Evolutionary conservation across 2,888 invertebrate species (phyloP).

Genomic region (Scotopteryx bipunctaria): DNA sequence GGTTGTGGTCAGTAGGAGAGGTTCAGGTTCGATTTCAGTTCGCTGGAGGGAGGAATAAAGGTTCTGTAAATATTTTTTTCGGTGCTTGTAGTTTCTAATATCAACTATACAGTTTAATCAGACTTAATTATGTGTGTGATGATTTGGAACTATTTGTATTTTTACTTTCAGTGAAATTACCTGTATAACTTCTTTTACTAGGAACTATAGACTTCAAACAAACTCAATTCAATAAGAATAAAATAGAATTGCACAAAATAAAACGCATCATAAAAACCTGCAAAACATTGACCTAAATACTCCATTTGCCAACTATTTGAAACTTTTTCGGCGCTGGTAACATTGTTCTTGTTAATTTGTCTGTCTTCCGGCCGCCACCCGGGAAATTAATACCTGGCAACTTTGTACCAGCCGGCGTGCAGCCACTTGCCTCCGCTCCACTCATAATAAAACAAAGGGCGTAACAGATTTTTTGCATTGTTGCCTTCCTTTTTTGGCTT

Average conservation of each 20-base stretch:
- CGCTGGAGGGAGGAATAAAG: too few species aligned
- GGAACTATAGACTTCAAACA: too few species aligned
- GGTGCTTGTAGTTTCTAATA: too few species aligned
- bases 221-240: too few species aligned
- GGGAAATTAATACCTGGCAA: constrained; percentile 63
- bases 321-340: constrained; percentile 37
- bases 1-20: too few species aligned
- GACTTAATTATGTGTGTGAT: too few species aligned
- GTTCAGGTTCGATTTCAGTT: too few species aligned
- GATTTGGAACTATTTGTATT: too few species aligned
- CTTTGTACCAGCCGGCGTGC: constrained; percentile 48
- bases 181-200: too few species aligned
- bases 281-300: constrained; percentile 14
- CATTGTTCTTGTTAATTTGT: constrained; percentile 43
- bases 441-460: constrained; percentile 15
- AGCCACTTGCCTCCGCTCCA: constrained; percentile 32
- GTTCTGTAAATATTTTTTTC: too few species aligned
- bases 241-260: neutral
- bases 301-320: constrained; percentile 10
- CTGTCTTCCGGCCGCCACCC: constrained; percentile 47
- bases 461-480: constrained; percentile 14
- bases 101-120: too few species aligned
- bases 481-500: constrained; percentile 1
- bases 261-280: neutral
- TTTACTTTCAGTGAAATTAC: too few species aligned